Evolutionary conservation across 2,113 vertebrate genomes (phyloP).

Genomic region (Okapia johnstoni): DNA sequence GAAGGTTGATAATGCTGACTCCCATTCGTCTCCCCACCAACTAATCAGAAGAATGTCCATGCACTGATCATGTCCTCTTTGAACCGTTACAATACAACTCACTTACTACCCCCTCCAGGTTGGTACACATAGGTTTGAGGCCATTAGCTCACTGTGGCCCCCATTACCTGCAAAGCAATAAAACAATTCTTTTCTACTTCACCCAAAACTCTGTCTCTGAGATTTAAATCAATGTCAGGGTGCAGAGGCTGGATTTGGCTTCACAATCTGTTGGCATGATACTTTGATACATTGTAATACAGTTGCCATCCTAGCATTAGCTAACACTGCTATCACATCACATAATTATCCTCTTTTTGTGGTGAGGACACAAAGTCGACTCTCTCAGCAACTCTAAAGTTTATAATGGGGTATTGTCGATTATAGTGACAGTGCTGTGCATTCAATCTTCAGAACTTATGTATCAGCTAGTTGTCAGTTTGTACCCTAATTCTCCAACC

Average conservation of each 20-base stretch:
- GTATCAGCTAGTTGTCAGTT: background rate
- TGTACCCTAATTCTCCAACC: background rate
- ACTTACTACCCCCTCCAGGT: background rate
- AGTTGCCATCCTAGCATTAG: background rate
- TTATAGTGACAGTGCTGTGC: background rate
- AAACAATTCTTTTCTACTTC: background rate
- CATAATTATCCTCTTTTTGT: background rate
- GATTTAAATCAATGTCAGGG: fast-evolving
- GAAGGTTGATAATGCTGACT: background rate
- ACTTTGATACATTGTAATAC: background rate
- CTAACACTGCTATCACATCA: background rate
- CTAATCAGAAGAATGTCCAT: background rate
- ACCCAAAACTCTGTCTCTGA: background rate
- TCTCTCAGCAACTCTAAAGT: background rate
- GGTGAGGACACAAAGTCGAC: background rate
- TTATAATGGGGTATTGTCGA: background rate
- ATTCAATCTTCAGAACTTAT: background rate
- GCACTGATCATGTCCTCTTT: background rate
- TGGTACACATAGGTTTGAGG: background rate
- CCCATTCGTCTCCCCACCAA: background rate
- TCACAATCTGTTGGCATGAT: background rate
- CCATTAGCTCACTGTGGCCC: background rate
- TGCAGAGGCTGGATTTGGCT: background rate
- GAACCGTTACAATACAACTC: background rate
- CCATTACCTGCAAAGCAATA: background rate